Base-by-base conservation (phyloP, 2,113 vertebrate genomes). In the Nesogale talazaci region DNA sequence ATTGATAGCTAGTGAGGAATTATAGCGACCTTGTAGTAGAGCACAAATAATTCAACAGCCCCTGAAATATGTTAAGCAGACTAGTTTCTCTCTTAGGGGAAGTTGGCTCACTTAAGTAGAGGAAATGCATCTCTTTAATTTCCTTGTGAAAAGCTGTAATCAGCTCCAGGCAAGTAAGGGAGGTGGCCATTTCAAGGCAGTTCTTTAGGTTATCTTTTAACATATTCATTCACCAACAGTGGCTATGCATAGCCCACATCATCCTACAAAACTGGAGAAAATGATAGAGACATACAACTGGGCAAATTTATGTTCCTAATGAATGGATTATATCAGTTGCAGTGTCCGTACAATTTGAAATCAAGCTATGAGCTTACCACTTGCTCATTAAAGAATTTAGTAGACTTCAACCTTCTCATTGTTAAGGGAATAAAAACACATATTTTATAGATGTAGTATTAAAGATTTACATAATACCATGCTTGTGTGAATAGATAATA, bases 1-100 rank as follows among this genome's bases (percentile, higher is more conserved):
- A 75, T 42, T 97, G 95, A 94, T 91, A 97, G 96, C 97, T 96
- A 80, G 91, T 90, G 86, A 88, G 78, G 46, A 97, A 94, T 96
- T 94, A 91, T 31, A 17, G 36, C 0, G 31, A 96, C 97, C 97
- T 97, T 96, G 96, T 94, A 75, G 72, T 88, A 67, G 67, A 96
- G 84, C 80, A 94, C 82, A 81, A 80, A 91, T 92, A 95, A 96
- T 94, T 95, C 85, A 90, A 52, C 52, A 92, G 91, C 80, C 91
- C 85, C 91, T 81, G 67, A 91, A 96, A 91, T 96, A 92, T 95
- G 91, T 78, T 96, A 94, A 96, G 83, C 79, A 90, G 42, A 75
- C 22, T n/a, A 14, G 4, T 3, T 88, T 95, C 61, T 27, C 67
- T 95, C 36, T 42, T 89, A 56, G 2, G 31, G 65, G 34, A 96